These are phyloP conservation scores for Bombyx mandarina DNA, from an alignment of 1,140 invertebrate species.

Conservation along the genomic window DNA sequence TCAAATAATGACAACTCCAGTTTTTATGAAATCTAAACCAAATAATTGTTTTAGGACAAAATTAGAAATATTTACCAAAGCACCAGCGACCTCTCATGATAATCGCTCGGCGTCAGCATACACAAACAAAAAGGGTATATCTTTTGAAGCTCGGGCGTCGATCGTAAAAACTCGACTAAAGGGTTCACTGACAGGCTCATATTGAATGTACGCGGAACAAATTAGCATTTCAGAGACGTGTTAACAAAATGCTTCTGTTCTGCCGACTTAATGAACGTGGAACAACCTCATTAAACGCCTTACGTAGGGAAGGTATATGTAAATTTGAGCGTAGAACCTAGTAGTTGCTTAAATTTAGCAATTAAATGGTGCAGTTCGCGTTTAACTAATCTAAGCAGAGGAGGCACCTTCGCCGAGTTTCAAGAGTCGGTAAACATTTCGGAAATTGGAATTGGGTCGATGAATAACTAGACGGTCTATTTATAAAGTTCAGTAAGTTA, in stretches of 20 bases:
- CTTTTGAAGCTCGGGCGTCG: constrained; percentile 19
- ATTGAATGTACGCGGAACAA: constrained; percentile 52
- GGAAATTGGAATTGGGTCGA: no score
- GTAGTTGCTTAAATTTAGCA: constrained; percentile 40
- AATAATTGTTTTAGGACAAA: no score
- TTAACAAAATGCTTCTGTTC: constrained; percentile 47
- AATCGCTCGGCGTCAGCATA: constrained; percentile 20
- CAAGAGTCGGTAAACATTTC: no score
- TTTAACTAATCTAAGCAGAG: constrained; percentile 8
- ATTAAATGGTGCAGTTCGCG: constrained; percentile 31
- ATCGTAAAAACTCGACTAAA: constrained; percentile 35
- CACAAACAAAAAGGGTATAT: constrained; percentile 31
- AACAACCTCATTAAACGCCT: constrained; percentile 61
- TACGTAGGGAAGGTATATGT: constrained; percentile 30
- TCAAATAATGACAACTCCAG: no score
- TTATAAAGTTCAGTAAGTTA: no score
- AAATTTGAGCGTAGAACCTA: constrained; percentile 6
- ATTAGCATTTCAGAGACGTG: constrained; percentile 65
- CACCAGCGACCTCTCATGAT: no score
- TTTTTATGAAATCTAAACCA: no score
- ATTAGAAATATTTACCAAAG: no score
- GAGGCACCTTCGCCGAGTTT: constrained; percentile 1
- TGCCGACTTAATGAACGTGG: constrained; percentile 55
- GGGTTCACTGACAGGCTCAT: constrained; percentile 36
- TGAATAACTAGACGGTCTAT: no score